A percentile compares a stretch with the other conserved stretches of the same genome.
These are phyloP conservation scores for Leucophenga varia DNA, from an alignment of 1,140 invertebrate genomes.

Conservation along the genomic window DNA sequence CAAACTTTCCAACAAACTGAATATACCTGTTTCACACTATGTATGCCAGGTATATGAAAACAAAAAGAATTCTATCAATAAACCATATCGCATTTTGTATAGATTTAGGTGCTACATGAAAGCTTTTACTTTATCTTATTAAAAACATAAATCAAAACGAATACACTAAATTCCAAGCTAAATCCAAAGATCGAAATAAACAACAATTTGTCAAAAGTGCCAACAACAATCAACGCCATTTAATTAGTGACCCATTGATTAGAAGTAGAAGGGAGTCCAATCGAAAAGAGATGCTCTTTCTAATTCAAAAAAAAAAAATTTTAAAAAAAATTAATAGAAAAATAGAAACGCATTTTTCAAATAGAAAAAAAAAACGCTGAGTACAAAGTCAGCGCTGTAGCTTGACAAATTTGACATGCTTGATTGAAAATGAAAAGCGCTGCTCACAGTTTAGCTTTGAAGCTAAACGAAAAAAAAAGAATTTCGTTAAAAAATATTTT, in stretches of 20 bases:
- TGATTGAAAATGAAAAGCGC: slow-evolving; percentile 48
- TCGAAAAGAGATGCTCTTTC: no score
- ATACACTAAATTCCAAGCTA: slow-evolving; percentile 1
- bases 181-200: slow-evolving; percentile 45
- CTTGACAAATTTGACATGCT: slow-evolving; percentile 54
- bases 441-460: slow-evolving; percentile 13
- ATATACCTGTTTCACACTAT: no score
- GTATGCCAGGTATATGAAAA: neutral
- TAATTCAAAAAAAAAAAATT: no score
- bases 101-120: no score
- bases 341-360: slow-evolving; percentile 23
- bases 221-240: slow-evolving; percentile 54
- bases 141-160: slow-evolving; percentile 43
- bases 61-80: slow-evolving; percentile 28
- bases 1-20: no score
- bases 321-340: no score
- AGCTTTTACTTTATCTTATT: slow-evolving; percentile 49
- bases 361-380: slow-evolving; percentile 5
- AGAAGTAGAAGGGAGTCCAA: no score
- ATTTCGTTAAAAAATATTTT: no score
- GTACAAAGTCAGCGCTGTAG: no score
- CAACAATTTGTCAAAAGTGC: slow-evolving; percentile 53
- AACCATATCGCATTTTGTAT: slow-evolving; percentile 37
- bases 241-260: slow-evolving; percentile 54
- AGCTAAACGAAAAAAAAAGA: no score